Percentiles rank a stretch among this genome's conserved stretches.
phyloP scores from a whole-genome alignment of 2,797 vertebrate species.

The Hylomyscus alleni region DNA sequence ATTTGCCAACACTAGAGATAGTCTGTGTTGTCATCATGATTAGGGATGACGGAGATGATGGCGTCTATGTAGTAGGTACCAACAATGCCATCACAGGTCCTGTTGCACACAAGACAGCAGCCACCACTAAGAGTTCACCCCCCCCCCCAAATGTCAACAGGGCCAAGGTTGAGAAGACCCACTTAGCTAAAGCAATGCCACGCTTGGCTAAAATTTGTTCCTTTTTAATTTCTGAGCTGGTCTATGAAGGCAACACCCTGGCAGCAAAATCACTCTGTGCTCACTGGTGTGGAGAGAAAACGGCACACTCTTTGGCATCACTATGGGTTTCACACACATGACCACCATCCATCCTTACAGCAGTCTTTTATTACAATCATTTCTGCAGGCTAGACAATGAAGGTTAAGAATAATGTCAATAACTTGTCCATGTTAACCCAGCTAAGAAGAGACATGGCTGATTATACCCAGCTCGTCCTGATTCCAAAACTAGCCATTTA shows the following conservation, averaged over 20 bases:
- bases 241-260: neutral
- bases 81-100: neutral
- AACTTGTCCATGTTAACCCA: neutral
- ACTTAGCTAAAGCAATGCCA: neutral
- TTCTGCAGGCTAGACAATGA: slow-evolving; percentile 19
- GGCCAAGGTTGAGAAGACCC: neutral
- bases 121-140: neutral
- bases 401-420: neutral
- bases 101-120: neutral
- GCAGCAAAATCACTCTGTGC: neutral
- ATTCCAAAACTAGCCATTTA: neutral
- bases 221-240: neutral
- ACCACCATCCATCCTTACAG: neutral
- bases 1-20: neutral
- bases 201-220: neutral
- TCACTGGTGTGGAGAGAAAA: neutral
- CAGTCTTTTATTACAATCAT: neutral
- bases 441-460: neutral
- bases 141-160: neutral
- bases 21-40: neutral
- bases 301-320: neutral
- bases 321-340: neutral
- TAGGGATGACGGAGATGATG: neutral
- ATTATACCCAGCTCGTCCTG: neutral
- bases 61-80: neutral